phyloP scores from a whole-genome alignment of 2,888 invertebrate genomes.

The Embidobia sp. region DNA sequence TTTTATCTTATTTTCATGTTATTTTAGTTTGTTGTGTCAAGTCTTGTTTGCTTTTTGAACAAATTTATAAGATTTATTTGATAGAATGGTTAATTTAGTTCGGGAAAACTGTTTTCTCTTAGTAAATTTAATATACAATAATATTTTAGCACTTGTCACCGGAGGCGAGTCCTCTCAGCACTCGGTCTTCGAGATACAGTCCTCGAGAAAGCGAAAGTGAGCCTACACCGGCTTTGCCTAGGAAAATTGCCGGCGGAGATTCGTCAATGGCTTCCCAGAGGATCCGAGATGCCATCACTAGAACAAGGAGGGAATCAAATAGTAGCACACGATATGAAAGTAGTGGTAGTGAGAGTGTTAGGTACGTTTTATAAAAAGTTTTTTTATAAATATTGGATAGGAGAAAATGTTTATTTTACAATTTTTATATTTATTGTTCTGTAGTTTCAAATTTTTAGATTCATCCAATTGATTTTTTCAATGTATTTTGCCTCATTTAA shows the following conservation, averaged over 20 bases:
- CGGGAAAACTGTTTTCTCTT: background rate
- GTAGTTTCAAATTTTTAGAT: too few relatives aligned
- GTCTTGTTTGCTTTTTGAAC: too few relatives aligned
- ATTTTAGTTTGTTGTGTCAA: too few relatives aligned
- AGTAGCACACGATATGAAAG: conserved; percentile 80
- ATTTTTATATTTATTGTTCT: too few relatives aligned
- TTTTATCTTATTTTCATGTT: too few relatives aligned
- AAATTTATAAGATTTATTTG: too few relatives aligned
- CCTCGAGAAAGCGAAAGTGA: conserved; percentile 80
- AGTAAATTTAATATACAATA: background rate
- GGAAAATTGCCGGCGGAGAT: conserved; percentile 75
- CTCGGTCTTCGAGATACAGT: conserved; percentile 79
- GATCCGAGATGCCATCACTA: conserved; percentile 79
- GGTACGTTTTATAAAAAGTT: conserved; percentile 65
- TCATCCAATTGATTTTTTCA: too few relatives aligned
- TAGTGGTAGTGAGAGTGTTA: conserved; percentile 79
- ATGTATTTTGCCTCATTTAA: too few relatives aligned
- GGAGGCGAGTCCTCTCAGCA: conserved; percentile 79
- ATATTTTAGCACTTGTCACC: conserved; percentile 77
- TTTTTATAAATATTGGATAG: too few relatives aligned
- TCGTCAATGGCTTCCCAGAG: conserved; percentile 79
- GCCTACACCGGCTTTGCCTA: conserved; percentile 78
- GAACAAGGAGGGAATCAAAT: conserved; percentile 79
- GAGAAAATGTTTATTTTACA: too few relatives aligned
- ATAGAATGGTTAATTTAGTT: too few relatives aligned